A percentile compares a stretch with the other conserved stretches of the same genome.
Conservation (phyloP, 2,888 invertebrate species). For the Antheraea yamamai region DNA sequence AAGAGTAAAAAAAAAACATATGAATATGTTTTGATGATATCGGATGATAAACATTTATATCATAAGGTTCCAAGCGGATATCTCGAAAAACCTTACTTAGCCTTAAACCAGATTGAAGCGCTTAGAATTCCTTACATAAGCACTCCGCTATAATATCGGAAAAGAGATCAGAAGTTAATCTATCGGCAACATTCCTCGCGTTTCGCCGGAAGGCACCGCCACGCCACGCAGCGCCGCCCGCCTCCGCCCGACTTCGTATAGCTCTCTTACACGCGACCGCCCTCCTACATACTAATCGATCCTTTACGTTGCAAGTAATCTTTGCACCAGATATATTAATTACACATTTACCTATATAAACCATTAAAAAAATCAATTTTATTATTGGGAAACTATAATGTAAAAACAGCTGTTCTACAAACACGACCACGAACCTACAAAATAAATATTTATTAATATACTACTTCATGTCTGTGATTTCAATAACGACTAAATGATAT, state of each 20-base stretch:
- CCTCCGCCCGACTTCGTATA: constrained; percentile 48
- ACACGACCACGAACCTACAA: neutral
- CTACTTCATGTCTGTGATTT: neutral
- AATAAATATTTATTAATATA: neutral
- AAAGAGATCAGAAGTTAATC: constrained; percentile 83
- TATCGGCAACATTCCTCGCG: constrained; percentile 81
- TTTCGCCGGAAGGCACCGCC: constrained; percentile 78
- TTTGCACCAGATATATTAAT: constrained; percentile 45
- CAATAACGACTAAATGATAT: no score
- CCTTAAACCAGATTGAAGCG: constrained; percentile 76
- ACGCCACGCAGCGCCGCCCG: constrained; percentile 46
- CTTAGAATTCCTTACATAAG: constrained; percentile 80
- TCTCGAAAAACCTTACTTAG: constrained; percentile 62
- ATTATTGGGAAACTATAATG: neutral
- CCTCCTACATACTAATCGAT: constrained; percentile 66
- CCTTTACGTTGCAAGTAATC: constrained; percentile 60
- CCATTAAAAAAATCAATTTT: neutral
- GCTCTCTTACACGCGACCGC: constrained; percentile 66
- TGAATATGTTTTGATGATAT: neutral
- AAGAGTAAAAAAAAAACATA: no score
- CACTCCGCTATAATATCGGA: constrained; percentile 78
- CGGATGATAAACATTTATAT: neutral
- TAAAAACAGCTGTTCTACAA: neutral
- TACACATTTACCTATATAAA: neutral
- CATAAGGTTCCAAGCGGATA: constrained; percentile 50